phyloP scores from a whole-genome alignment of 2,797 vertebrate species.

The Luscinia luscinia region DNA sequence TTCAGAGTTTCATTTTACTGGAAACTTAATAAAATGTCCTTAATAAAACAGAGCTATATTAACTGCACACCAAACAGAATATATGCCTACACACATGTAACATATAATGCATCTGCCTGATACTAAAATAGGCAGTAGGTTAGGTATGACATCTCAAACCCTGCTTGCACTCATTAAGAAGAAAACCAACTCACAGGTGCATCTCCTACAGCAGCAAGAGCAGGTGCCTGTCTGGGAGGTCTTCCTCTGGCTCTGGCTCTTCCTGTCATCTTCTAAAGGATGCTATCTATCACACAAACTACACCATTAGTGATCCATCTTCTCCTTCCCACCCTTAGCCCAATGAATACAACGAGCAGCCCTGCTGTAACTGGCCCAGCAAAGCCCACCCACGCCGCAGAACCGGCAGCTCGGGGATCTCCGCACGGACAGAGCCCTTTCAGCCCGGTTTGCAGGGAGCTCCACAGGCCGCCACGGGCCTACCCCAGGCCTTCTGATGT shows the following conservation, averaged over 20 bases:
- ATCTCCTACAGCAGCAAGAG: conserved; percentile 62
- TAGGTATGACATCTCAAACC: not conserved
- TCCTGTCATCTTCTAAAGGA: conserved; percentile 80
- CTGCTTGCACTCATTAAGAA: not conserved
- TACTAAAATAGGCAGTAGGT: not conserved
- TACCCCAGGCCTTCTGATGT: accelerated
- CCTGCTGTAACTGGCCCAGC: no score
- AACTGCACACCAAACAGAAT: not conserved
- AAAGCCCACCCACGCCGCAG: not conserved
- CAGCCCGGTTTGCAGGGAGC: accelerated
- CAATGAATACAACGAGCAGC: accelerated
- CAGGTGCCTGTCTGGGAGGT: conserved; percentile 77
- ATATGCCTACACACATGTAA: not conserved
- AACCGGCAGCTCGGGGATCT: not conserved
- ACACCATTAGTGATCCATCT: not conserved
- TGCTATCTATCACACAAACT: not conserved
- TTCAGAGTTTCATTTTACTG: not conserved
- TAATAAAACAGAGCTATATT: not conserved
- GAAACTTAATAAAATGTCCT: not conserved
- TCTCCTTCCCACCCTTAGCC: not conserved
- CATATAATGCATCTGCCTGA: not conserved
- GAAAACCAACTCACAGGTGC: conserved; percentile 64
- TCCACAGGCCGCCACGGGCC: accelerated
- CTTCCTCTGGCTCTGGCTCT: conserved; percentile 86
- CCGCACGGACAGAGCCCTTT: no score